These are phyloP conservation scores for Elegia similella DNA, from an alignment of 2,888 invertebrate species.

Conservation along the genomic window DNA sequence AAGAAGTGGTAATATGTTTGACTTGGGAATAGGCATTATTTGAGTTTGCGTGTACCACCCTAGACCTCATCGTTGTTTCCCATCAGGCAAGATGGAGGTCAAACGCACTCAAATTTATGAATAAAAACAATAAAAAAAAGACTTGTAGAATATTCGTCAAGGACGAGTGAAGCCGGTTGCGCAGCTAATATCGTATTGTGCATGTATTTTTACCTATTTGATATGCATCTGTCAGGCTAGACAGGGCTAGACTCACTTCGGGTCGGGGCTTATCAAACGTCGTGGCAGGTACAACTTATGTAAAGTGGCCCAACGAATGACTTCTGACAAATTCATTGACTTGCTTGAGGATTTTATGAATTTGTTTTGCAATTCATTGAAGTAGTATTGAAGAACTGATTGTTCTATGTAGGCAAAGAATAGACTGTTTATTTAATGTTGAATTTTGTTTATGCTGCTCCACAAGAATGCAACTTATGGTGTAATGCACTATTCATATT, in stretches of 20 bases:
- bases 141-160: neutral
- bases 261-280: neutral
- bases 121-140: no score
- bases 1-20: no score
- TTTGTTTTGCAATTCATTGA: neutral
- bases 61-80: no score
- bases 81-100: no score
- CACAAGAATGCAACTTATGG: no score
- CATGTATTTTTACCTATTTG: conserved; percentile 2
- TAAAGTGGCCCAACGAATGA: neutral
- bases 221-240: neutral
- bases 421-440: no score
- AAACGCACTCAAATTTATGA: neutral
- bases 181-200: neutral
- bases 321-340: neutral
- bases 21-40: no score
- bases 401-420: no score
- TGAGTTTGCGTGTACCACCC: no score
- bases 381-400: no score
- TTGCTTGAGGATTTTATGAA: neutral
- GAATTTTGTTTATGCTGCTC: no score
- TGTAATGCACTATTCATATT: no score
- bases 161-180: neutral
- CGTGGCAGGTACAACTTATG: neutral
- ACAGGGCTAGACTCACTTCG: neutral